Percentiles rank a stretch among this genome's conserved stretches.
Evolutionary conservation across 2,888 invertebrate genomes (phyloP).

Genomic region (Sialis fuliginosa): DNA sequence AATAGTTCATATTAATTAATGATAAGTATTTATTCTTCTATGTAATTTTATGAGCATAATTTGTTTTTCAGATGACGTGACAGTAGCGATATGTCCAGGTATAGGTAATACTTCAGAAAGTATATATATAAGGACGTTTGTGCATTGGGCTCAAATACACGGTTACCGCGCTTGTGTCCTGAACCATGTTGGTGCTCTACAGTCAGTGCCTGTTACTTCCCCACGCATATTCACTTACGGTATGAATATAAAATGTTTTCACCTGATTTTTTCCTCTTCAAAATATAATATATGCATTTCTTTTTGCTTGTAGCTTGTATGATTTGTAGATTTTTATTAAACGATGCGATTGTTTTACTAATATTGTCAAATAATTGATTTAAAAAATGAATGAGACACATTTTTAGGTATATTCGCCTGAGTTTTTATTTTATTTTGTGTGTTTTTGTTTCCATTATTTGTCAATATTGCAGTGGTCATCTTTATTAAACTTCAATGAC

Average conservation of each 20-base stretch:
- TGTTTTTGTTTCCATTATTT: neutral
- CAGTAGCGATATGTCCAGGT: constrained; percentile 77
- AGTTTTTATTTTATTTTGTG: neutral
- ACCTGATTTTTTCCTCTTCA: neutral
- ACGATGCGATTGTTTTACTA: no score
- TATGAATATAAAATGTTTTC: constrained; percentile 24
- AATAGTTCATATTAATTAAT: no score
- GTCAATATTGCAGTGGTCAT: neutral
- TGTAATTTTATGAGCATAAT: neutral
- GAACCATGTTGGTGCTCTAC: constrained; percentile 83
- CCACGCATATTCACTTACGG: constrained; percentile 86
- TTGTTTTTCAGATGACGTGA: constrained; percentile 55
- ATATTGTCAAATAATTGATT: no score
- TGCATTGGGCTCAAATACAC: constrained; percentile 78
- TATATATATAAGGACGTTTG: constrained; percentile 84
- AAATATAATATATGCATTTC: no score
- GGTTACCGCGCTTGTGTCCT: constrained; percentile 86
- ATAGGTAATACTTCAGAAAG: constrained; percentile 91
- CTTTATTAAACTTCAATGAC: neutral
- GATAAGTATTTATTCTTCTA: no score
- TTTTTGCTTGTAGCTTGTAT: no score
- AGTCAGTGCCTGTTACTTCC: constrained; percentile 70
- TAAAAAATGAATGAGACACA: neutral
- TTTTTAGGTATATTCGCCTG: neutral
- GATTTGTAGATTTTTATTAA: no score